A percentile compares a stretch with the other conserved stretches of the same genome.
Evolutionary conservation across 1,140 invertebrate species (phyloP).

Genomic region (Drosophila sp.): DNA sequence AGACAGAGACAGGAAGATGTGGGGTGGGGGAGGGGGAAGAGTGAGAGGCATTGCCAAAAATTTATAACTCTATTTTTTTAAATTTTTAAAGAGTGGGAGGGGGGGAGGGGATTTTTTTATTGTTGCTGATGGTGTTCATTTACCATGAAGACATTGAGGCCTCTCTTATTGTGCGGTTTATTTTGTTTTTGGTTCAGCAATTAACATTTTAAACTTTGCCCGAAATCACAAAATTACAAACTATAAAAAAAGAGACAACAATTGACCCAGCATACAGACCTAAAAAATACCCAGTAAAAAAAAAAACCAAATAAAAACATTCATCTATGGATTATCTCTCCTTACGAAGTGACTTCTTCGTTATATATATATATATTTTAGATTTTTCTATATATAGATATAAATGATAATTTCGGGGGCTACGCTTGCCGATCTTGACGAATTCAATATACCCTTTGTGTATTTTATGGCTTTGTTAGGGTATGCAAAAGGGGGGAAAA

Average conservation of each 20-base stretch:
- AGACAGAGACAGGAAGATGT: neutral
- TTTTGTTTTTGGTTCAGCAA: conserved; percentile 23
- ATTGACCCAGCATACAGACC: neutral
- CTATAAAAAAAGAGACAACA: neutral
- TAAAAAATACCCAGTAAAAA: neutral
- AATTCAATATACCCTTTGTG: neutral
- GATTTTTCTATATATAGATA: neutral
- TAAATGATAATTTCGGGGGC: neutral
- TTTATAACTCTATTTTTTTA: neutral
- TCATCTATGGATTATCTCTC: too few relatives aligned
- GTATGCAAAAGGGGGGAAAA: neutral
- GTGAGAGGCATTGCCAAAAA: neutral
- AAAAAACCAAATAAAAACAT: too few relatives aligned
- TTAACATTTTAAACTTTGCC: conserved; percentile 66
- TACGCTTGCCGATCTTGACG: too few relatives aligned
- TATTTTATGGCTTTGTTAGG: neutral
- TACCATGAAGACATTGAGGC: conserved; percentile 11
- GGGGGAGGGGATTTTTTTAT: neutral
- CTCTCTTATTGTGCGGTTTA: conserved; percentile 1
- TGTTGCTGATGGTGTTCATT: neutral
- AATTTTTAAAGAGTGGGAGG: neutral
- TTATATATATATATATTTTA: too few relatives aligned
- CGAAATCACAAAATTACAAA: conserved; percentile 26
- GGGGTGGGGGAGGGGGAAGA: neutral
- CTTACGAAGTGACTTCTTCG: too few relatives aligned